phyloP scores from a whole-genome alignment of 2,888 invertebrate genomes.

The Lochmaea capreae region DNA sequence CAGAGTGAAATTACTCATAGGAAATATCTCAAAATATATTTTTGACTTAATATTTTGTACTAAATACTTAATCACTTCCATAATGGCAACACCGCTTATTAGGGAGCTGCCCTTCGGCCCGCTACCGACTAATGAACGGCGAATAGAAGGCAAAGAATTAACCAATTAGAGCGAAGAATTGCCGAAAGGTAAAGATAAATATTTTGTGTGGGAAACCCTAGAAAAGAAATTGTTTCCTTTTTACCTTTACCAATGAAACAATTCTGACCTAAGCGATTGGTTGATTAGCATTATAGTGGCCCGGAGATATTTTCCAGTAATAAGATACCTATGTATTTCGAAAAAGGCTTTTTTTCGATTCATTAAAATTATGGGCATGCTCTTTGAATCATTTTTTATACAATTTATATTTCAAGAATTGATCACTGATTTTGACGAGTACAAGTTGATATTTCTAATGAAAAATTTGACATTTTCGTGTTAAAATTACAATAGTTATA shows the following conservation, averaged over 20 bases:
- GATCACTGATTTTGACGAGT: too few relatives aligned
- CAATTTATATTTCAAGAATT: too few relatives aligned
- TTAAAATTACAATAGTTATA: too few relatives aligned
- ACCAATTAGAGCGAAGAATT: slow-evolving; percentile 45
- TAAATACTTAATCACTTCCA: slow-evolving; percentile 23
- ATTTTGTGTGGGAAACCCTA: slow-evolving; percentile 23
- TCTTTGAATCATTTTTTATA: not conserved
- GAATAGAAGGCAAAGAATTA: slow-evolving; percentile 37
- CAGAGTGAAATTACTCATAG: too few relatives aligned
- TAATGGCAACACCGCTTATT: slow-evolving; percentile 30
- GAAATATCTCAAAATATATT: too few relatives aligned
- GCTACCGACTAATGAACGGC: slow-evolving; percentile 46
- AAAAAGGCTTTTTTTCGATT: not conserved
- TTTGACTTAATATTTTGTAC: not conserved
- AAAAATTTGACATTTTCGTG: too few relatives aligned
- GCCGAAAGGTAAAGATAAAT: slow-evolving; percentile 40
- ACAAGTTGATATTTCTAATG: too few relatives aligned
- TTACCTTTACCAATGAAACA: slow-evolving; percentile 22
- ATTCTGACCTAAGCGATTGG: not conserved
- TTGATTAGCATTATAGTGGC: not conserved
- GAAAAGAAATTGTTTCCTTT: slow-evolving; percentile 13
- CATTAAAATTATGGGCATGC: not conserved
- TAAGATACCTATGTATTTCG: not conserved
- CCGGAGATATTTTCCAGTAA: not conserved
- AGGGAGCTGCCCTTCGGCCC: slow-evolving; percentile 44